Evolutionary conservation across 2,113 vertebrate genomes (phyloP).

Genomic region (Ranitomeya imitator): DNA sequence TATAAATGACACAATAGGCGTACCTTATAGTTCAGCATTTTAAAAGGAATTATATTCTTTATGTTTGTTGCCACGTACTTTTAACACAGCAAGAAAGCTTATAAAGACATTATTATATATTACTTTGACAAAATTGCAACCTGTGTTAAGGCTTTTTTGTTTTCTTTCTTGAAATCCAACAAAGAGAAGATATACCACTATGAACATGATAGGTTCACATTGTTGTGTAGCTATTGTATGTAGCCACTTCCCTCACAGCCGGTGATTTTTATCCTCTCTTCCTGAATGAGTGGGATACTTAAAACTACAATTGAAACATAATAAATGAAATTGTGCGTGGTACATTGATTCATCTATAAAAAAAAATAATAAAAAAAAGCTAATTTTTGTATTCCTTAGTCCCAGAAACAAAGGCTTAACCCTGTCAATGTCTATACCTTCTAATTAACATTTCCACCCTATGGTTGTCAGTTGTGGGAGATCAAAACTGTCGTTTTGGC

Average conservation of each 20-base stretch:
- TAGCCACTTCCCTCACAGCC: constrained; percentile 6
- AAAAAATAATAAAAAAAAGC: not conserved
- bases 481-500: not conserved
- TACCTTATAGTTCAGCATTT: not conserved
- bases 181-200: constrained; percentile 15
- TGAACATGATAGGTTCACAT: not conserved
- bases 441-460: constrained; percentile 2
- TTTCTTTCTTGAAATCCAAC: not conserved
- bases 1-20: not conserved
- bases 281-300: constrained; percentile 27
- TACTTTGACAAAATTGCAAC: constrained; percentile 3
- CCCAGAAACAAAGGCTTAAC: constrained; percentile 7
- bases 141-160: constrained; percentile 4
- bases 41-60: not conserved
- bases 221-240: constrained; percentile 16
- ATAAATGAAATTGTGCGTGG: not conserved
- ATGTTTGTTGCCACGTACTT: not conserved
- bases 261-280: constrained; percentile 14
- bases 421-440: not conserved
- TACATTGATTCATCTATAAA: constrained; percentile 12
- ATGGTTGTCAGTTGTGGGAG: not conserved
- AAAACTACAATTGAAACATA: constrained; percentile 36
- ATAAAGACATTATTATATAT: not conserved
- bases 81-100: not conserved
- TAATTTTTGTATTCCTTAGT: not conserved